Conservation (phyloP, 1,140 invertebrate genomes). For the Muscidifurax raptorellus region DNA sequence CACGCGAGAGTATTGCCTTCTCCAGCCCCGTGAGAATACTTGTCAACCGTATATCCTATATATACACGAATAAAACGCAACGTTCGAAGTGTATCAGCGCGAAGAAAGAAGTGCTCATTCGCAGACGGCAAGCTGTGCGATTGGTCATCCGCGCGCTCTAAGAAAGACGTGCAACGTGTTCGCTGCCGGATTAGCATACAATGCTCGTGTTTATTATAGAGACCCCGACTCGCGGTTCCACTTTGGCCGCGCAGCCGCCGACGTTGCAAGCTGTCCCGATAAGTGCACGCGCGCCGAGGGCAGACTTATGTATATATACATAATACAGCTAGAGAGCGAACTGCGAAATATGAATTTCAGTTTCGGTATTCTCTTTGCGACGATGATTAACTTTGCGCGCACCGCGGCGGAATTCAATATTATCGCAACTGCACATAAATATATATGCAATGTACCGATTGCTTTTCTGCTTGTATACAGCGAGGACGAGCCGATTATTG, state of each 20-base stretch:
- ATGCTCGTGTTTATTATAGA: constrained; percentile 54
- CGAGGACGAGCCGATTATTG: too few species aligned
- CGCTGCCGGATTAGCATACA: constrained; percentile 54
- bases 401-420: neutral
- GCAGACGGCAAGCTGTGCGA: neutral
- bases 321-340: too few species aligned
- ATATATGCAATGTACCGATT: too few species aligned
- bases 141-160: constrained; percentile 25
- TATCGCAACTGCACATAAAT: constrained; percentile 13
- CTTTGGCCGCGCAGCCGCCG: constrained; percentile 25
- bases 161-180: constrained; percentile 21
- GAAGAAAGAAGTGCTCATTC: neutral
- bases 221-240: constrained; percentile 40
- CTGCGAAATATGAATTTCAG: constrained; percentile 9
- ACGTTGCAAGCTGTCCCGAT: neutral
- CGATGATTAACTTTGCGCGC: too few species aligned
- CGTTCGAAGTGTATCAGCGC: neutral
- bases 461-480: too few species aligned
- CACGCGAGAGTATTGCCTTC: neutral
- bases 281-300: neutral
- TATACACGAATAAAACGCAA: too few species aligned
- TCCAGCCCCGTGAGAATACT: constrained; percentile 39
- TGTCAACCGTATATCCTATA: constrained; percentile 8
- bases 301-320: too few species aligned
- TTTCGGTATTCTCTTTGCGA: too few species aligned